phyloP scores from a whole-genome alignment of 2,113 vertebrate genomes.

The Hippocampus guttulatus region DNA sequence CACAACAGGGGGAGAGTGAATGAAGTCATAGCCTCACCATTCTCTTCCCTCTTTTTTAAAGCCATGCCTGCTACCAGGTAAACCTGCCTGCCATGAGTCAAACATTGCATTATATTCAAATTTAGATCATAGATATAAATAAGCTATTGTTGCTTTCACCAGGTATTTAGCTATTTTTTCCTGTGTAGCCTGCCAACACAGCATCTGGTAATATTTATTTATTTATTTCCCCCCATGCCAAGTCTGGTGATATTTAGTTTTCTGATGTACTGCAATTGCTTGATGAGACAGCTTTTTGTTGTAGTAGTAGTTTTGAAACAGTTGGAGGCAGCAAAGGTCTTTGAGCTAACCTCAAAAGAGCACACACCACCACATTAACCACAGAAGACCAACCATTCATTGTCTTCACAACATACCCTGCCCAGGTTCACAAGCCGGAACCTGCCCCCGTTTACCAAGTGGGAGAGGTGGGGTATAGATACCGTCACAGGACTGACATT shows the following conservation, averaged over 20 bases:
- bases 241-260: neutral
- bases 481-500: neutral
- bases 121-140: neutral
- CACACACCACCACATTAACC: neutral
- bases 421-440: neutral
- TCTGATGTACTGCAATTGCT: neutral
- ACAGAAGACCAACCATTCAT: neutral
- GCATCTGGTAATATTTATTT: neutral
- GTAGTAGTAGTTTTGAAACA: slow-evolving; percentile 36
- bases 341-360: neutral
- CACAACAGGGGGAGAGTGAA: slow-evolving; percentile 50
- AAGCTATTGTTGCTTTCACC: neutral
- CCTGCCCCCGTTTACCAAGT: neutral
- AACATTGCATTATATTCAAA: neutral
- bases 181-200: neutral
- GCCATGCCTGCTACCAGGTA: slow-evolving; percentile 65
- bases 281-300: neutral
- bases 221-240: neutral
- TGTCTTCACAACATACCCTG: neutral
- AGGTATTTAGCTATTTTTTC: neutral
- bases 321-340: slow-evolving; percentile 55
- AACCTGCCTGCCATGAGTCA: slow-evolving; percentile 33
- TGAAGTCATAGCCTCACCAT: slow-evolving; percentile 53
- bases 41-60: slow-evolving; percentile 64
- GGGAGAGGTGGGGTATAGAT: neutral